phyloP scores from a whole-genome alignment of 2,113 vertebrate genomes.

The Microtus montanus region DNA sequence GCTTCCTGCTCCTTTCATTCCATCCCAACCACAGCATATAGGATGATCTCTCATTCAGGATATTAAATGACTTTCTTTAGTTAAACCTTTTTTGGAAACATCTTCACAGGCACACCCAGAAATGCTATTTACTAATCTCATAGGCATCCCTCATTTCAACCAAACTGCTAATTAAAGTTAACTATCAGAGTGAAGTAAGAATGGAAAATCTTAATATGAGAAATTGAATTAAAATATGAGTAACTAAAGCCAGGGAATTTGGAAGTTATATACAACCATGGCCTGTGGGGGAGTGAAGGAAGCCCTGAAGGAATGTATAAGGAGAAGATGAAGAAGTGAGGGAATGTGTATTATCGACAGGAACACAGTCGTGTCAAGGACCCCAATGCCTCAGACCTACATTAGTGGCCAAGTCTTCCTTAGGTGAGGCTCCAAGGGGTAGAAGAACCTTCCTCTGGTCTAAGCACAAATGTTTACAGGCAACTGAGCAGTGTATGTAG shows the following conservation, averaged over 20 bases:
- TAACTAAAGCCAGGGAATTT: not conserved
- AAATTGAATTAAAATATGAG: slow-evolving; percentile 42
- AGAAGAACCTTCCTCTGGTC: not conserved
- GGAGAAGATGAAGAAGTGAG: not conserved
- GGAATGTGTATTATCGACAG: not conserved
- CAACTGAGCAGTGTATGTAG: not conserved
- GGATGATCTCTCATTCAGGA: not conserved
- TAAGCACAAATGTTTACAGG: not conserved
- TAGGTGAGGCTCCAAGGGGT: not conserved
- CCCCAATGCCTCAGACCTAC: not conserved
- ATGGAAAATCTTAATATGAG: not conserved
- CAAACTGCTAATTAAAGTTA: not conserved
- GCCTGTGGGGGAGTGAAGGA: not conserved
- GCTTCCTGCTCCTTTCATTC: not conserved
- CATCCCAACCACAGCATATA: not conserved
- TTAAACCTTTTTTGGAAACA: not conserved
- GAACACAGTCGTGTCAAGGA: not conserved
- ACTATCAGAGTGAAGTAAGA: not conserved
- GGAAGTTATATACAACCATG: not conserved
- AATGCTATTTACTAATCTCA: not conserved
- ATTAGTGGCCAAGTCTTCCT: not conserved
- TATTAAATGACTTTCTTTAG: not conserved
- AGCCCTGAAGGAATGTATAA: not conserved
- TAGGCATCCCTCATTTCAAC: not conserved
- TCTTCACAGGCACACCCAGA: not conserved